Evolutionary conservation across 2,888 invertebrate genomes (phyloP).

Genomic region (Acleris literana): DNA sequence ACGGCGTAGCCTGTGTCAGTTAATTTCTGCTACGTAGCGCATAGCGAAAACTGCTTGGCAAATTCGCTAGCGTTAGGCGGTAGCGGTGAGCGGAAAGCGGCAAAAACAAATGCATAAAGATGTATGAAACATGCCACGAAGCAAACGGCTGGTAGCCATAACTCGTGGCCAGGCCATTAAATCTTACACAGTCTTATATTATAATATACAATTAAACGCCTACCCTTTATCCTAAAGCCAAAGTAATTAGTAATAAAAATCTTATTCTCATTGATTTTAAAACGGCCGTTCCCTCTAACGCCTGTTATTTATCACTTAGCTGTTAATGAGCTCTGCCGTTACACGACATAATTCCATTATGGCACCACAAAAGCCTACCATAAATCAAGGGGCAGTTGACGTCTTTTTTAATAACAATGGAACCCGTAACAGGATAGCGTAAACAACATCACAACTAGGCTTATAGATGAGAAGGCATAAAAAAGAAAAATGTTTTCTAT

Average conservation of each 20-base stretch:
- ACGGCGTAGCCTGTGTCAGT: neutral
- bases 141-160: too few relatives aligned
- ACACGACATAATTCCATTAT: conserved; percentile 66
- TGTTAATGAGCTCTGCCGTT: conserved; percentile 64
- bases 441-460: conserved; percentile 40
- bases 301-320: conserved; percentile 55
- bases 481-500: conserved; percentile 25
- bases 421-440: conserved; percentile 45
- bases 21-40: too few relatives aligned
- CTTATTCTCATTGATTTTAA: conserved; percentile 12
- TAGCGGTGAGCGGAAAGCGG: too few relatives aligned
- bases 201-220: too few relatives aligned
- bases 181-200: too few relatives aligned
- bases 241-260: neutral
- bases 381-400: conserved; percentile 71
- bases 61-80: too few relatives aligned
- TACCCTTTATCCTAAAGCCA: neutral
- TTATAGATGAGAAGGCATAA: conserved; percentile 20
- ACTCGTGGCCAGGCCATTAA: too few relatives aligned
- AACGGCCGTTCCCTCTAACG: conserved; percentile 41
- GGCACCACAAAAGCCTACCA: conserved; percentile 56
- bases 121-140: too few relatives aligned
- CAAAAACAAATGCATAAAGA: too few relatives aligned
- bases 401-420: conserved; percentile 74
- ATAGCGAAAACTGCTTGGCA: too few relatives aligned